Evolutionary conservation across 1,140 invertebrate species (phyloP).

Genomic region (Belonocnema kinseyi): DNA sequence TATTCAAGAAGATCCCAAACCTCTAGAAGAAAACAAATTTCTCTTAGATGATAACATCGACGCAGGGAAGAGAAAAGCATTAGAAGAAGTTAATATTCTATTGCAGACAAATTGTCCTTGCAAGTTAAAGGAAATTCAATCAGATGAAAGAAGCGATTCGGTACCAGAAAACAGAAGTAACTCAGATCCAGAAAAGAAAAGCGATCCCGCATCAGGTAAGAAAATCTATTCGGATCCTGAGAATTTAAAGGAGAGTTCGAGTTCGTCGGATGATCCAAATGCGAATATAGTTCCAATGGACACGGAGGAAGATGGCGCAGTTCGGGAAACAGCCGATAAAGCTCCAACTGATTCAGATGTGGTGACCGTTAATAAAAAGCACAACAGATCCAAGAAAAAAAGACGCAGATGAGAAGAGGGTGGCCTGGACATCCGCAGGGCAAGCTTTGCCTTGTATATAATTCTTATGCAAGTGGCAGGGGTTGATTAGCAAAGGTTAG

Average conservation of each 20-base stretch:
- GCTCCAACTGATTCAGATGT: slow-evolving; percentile 43
- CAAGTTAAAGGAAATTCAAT: not conserved
- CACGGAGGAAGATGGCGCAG: slow-evolving; percentile 52
- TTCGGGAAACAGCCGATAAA: slow-evolving; percentile 32
- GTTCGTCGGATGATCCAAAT: slow-evolving; percentile 65
- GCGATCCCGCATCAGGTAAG: slow-evolving; percentile 42
- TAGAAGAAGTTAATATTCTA: not conserved
- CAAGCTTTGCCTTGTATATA: slow-evolving; percentile 73
- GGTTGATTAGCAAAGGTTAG: slow-evolving; percentile 62
- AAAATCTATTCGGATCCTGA: slow-evolving; percentile 61
- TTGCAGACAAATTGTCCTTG: not conserved
- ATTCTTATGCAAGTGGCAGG: slow-evolving; percentile 72
- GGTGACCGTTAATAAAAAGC: slow-evolving; percentile 65
- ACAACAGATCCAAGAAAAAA: slow-evolving; percentile 72
- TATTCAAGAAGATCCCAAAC: not conserved
- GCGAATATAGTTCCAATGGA: slow-evolving; percentile 58
- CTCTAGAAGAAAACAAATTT: not conserved
- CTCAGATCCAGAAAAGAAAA: slow-evolving; percentile 42
- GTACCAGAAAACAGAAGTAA: slow-evolving; percentile 56
- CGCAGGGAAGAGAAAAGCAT: not conserved
- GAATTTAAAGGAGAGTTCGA: slow-evolving; percentile 46
- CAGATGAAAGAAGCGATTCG: not conserved
- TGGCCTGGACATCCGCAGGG: slow-evolving; percentile 73
- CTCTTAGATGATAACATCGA: not conserved
- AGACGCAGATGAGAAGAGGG: slow-evolving; percentile 75